Base-by-base conservation (phyloP, 2,113 vertebrate genomes). In the Cephalopterus ornatus region DNA sequence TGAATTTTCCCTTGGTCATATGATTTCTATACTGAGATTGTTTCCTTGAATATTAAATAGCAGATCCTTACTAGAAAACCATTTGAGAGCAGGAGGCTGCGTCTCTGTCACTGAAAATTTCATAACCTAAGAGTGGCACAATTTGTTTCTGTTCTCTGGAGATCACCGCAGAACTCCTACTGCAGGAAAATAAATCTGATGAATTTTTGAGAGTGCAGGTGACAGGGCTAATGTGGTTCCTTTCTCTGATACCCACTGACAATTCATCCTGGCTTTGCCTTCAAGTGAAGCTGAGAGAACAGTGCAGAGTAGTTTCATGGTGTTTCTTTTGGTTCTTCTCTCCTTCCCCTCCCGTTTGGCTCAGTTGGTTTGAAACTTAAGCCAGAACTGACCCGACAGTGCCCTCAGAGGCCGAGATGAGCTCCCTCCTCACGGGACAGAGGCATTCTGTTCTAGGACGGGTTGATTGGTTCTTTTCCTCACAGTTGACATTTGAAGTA, bases 11-110 rank as follows among this genome's bases (percentile, higher is more conserved):
- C 46, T 83, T 68, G 37, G 32, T 28, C 26, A 5, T 76, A 37
- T 50, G 26, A 90, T 92, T 92, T 93, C 79, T 85, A 46, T 32
- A n/a, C 22, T 78, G 42, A 66, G 26, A 70, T 70, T 74, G 26
- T 87, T 91, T 89, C 50, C 42, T 87, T 94, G 86, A 94, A 79
- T 88, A 79, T 96, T 92, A 88, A 93, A 42, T 88, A 85, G 42
- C 41, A 80, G 46, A 49, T 73, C n/a, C 59, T 72, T 84, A 72
- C 37, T 78, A 17, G 61, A 77, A 89, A 93, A 71, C 26, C 21
- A 16, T 85, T 92, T 87, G 46, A 79, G 87, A 92, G 55, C 53
- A 74, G 53, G 79, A 88, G 82, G 46, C 67, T 88, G 67, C 42
- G 39, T 93, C 55, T 96, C 85, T 90, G 67, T 76, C 78, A 59